phyloP scores from a whole-genome alignment of 2,797 vertebrate species.

The Margarornis squamiger region DNA sequence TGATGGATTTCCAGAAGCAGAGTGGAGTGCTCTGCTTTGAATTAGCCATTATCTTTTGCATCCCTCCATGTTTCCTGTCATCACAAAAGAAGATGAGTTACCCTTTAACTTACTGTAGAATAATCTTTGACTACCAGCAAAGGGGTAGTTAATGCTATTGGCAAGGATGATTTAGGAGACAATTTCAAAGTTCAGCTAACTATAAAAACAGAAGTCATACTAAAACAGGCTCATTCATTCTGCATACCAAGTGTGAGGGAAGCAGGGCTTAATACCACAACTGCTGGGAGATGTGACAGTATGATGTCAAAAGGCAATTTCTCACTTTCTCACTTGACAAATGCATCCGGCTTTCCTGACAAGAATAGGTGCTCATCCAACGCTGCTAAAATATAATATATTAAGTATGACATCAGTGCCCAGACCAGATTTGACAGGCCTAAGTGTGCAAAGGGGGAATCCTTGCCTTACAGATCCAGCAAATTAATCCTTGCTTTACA shows the following conservation, averaged over 20 bases:
- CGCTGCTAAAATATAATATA: neutral
- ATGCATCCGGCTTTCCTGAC: neutral
- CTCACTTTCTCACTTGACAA: neutral
- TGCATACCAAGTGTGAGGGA: neutral
- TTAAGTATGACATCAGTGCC: neutral
- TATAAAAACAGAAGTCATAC: slow-evolving; percentile 44
- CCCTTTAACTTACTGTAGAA: slow-evolving; percentile 64
- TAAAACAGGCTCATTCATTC: slow-evolving; percentile 14
- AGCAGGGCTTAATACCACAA: neutral
- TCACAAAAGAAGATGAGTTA: slow-evolving; percentile 68
- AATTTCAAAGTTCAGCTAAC: slow-evolving; percentile 45
- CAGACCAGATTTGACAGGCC: neutral
- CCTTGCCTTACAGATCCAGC: neutral
- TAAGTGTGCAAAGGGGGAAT: neutral
- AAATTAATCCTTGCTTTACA: neutral
- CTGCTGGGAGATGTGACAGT: neutral
- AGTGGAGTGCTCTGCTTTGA: slow-evolving; percentile 65
- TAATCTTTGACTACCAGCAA: slow-evolving; percentile 58
- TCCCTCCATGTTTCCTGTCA: slow-evolving; percentile 66
- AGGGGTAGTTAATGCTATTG: slow-evolving; percentile 51
- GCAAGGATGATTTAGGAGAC: slow-evolving; percentile 60
- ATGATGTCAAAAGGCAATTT: neutral
- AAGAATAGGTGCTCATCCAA: neutral
- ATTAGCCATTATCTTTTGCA: slow-evolving; percentile 72
- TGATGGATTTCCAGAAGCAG: slow-evolving; percentile 62